Evolutionary conservation across 2,113 vertebrate genomes (phyloP), one percentile per base, ranked within the genome.

Genomic region (Phaethornis superciliosus): DNA sequence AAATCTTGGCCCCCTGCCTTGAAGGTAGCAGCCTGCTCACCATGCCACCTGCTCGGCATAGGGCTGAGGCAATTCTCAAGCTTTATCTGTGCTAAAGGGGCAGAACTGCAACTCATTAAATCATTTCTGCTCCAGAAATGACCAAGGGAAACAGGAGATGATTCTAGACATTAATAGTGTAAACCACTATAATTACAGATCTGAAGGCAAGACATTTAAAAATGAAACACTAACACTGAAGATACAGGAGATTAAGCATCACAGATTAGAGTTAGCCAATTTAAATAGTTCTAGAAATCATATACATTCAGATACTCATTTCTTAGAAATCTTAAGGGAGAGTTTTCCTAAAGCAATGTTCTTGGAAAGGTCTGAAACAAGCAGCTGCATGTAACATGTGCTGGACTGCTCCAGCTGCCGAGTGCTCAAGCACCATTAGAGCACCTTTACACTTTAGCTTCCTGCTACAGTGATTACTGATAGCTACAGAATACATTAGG

Each of bases 361-460:
- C 35, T 63, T 85, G 88, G 60, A 59, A 30, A 83, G 82, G 24
- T 64, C 68, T 26, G 68, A 70, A 85, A 30, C 8, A 22, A 26
- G 35, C 55, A 71, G 27, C 23, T 30, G 8, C 13, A 35, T 4
- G 0, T 8, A 49, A 63, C 54, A 42, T 0, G 1, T 3, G 8
- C n/a, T 6, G 35, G 26, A 58, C 26, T 26, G 46, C 70, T 44
- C 70, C 3, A 33, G 42, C 46, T 56, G 62, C 49, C 1, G 28
- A 40, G 62, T 7, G 56, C 67, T 56, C 63, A 8, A 32, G 27
- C 51, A 26, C 35, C 46, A 10, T 6, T 5, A 0, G 63, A 77
- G 80, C 51, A 18, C 55, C n/a, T 87, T 37, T 44, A 76, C 26
- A 0, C 60, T 42, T 37, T 33, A 81, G 69, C 49, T 60, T 47